These are phyloP conservation scores for Stenotaenia linearis DNA, from an alignment of 2,888 invertebrate species.

Conservation along the genomic window DNA sequence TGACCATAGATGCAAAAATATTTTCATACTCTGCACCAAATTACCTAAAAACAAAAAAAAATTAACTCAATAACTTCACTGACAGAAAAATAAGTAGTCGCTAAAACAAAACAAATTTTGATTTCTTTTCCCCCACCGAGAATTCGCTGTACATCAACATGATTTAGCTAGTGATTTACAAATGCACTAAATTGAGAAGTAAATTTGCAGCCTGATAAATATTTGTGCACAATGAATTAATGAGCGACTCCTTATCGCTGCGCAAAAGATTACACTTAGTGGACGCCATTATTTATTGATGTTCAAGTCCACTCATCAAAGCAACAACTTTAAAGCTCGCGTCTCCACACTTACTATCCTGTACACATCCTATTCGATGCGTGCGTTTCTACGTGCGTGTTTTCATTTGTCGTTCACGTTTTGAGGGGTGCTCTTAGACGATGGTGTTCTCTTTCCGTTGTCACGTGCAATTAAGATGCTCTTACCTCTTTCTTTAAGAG, in stretches of 20 bases:
- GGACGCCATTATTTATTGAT: constrained; percentile 21
- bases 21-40: no score
- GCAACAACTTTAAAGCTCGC: neutral
- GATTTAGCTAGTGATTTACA: neutral
- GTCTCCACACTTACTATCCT: neutral
- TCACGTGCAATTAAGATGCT: constrained; percentile 19
- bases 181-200: constrained; percentile 1
- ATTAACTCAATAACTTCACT: no score
- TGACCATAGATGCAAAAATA: no score
- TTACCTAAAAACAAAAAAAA: no score
- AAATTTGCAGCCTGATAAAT: constrained; percentile 11
- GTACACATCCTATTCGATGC: neutral
- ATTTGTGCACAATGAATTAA: constrained; percentile 12
- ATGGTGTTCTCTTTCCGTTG: constrained; percentile 19
- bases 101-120: no score
- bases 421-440: constrained; percentile 1
- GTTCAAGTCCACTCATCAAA: neutral
- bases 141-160: neutral
- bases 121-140: no score
- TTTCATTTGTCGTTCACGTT: neutral
- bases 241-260: constrained; percentile 6
- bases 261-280: constrained; percentile 19
- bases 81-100: no score
- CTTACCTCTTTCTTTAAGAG: neutral
- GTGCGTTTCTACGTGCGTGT: neutral